phyloP scores from a whole-genome alignment of 1,140 invertebrate genomes.

The Agraylea sexmaculata region DNA sequence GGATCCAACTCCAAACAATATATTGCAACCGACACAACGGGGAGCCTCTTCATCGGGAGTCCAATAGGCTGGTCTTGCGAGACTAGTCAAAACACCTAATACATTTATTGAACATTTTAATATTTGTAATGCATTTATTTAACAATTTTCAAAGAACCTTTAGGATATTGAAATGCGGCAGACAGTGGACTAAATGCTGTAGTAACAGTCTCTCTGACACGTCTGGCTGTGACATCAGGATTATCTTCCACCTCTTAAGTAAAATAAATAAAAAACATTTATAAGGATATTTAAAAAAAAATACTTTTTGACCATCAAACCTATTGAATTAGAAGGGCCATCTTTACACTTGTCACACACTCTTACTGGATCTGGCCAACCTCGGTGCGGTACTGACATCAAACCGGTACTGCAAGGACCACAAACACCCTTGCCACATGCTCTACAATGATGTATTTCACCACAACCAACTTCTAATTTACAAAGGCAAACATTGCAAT shows the following conservation, averaged over 20 bases:
- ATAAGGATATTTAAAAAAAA: background rate
- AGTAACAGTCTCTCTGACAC: conserved; percentile 13
- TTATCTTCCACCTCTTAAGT: conserved; percentile 10
- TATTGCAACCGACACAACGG: conserved; percentile 11
- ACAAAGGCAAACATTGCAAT: conserved; percentile 15
- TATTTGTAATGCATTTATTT: no score
- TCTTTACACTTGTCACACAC: conserved; percentile 15
- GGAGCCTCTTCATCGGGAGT: conserved; percentile 18
- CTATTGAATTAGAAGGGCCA: no score
- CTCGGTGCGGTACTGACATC: conserved; percentile 13
- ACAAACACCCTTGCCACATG: conserved; percentile 18
- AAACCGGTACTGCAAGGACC: conserved; percentile 10
- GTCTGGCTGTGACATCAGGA: conserved; percentile 15
- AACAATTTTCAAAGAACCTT: no score
- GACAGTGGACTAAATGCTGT: conserved; percentile 14
- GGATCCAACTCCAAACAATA: conserved; percentile 7
- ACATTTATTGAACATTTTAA: no score
- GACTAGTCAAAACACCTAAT: conserved; percentile 14
- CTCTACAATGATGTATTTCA: conserved; percentile 19
- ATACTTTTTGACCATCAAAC: background rate
- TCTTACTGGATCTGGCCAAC: conserved; percentile 14
- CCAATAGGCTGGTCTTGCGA: conserved; percentile 19
- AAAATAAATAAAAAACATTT: background rate
- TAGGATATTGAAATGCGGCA: conserved; percentile 15
- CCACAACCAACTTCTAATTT: conserved; percentile 11